Conservation (phyloP, 2,113 vertebrate species). For the Indri indri region DNA sequence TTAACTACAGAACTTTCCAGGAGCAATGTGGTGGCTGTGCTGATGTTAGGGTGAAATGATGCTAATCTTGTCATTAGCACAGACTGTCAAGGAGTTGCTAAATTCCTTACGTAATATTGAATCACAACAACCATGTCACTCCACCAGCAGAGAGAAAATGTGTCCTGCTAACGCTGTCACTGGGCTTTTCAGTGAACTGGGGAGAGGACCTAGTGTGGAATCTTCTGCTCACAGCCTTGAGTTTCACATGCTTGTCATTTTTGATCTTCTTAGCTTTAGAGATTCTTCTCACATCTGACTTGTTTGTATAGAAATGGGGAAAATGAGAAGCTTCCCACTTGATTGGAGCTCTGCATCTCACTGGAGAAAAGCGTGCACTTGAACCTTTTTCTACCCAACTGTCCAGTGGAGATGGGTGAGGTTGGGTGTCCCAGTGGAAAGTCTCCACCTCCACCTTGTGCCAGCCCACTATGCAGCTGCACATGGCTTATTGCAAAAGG, state of each 20-base stretch:
- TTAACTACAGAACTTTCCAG: constrained; percentile 67
- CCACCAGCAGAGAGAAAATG: constrained; percentile 74
- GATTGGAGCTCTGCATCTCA: not conserved
- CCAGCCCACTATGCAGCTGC: not conserved
- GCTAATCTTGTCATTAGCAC: constrained; percentile 80
- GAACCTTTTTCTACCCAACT: not conserved
- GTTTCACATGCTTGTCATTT: constrained; percentile 72
- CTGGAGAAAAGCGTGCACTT: not conserved
- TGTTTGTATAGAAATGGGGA: not conserved
- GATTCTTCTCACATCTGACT: not conserved
- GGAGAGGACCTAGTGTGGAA: constrained; percentile 67
- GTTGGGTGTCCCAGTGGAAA: not conserved
- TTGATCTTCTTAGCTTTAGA: constrained; percentile 25
- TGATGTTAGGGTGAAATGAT: constrained; percentile 72
- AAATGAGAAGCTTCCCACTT: not conserved
- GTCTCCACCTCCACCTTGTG: fast-evolving
- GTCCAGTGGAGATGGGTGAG: not conserved
- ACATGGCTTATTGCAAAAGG: not conserved
- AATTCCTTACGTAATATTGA: constrained; percentile 79
- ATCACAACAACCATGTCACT: constrained; percentile 79
- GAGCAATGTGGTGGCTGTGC: constrained; percentile 65
- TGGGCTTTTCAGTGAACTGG: constrained; percentile 53
- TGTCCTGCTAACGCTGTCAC: constrained; percentile 55
- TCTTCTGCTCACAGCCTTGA: constrained; percentile 47
- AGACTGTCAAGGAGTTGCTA: constrained; percentile 79